Percentiles rank a stretch among this genome's conserved stretches.
Evolutionary conservation across 2,888 invertebrate species (phyloP).

Genomic region (Celastrina argiolus): DNA sequence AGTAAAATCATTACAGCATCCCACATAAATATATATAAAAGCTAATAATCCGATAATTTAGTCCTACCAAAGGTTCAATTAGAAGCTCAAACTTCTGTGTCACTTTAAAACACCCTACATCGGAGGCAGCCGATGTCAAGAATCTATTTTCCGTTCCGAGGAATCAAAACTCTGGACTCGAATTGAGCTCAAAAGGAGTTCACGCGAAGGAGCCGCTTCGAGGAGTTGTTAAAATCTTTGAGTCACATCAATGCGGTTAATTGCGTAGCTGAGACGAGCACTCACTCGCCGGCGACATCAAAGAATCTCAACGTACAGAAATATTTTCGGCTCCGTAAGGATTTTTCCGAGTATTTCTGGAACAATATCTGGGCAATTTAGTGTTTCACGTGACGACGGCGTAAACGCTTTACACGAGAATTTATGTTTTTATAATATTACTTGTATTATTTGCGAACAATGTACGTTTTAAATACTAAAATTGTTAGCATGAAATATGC

Average conservation of each 20-base stretch:
- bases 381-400: not conserved
- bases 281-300: slow-evolving; percentile 61
- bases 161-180: slow-evolving; percentile 13
- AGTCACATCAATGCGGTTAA: slow-evolving; percentile 55
- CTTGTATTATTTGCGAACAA: not conserved
- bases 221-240: slow-evolving; percentile 50
- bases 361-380: slow-evolving; percentile 16
- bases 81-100: not conserved
- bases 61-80: not conserved
- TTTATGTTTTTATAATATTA: not conserved
- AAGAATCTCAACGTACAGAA: slow-evolving; percentile 40
- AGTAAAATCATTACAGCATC: no score
- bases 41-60: not conserved
- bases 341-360: slow-evolving; percentile 22
- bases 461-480: not conserved
- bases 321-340: slow-evolving; percentile 26
- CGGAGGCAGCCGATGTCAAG: not conserved
- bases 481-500: not conserved
- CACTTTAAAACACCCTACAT: not conserved
- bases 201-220: slow-evolving; percentile 38
- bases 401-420: not conserved
- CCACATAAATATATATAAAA: not conserved
- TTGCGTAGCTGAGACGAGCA: slow-evolving; percentile 50
- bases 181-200: slow-evolving; percentile 36
- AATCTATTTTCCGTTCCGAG: slow-evolving; percentile 7